Base-by-base conservation (phyloP, 2,888 invertebrate species). In the Quadroppia sp. region DNA sequence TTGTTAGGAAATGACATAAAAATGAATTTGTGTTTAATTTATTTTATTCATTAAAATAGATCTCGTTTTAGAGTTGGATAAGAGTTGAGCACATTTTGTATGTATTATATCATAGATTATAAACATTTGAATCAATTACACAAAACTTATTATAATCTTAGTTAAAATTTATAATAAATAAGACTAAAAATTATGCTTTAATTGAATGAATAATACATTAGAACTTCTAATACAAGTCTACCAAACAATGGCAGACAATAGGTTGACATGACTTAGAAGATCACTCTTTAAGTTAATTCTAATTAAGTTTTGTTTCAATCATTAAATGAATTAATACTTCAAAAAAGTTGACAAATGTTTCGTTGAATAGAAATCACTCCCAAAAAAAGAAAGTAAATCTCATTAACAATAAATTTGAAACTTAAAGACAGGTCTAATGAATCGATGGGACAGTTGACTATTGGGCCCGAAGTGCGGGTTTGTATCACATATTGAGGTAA, bases 401-500 rank as follows among this genome's bases (percentile, higher is more conserved):
- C n/a, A 20, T 50, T 50, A 20, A 23, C 20, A 50, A 6, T 50
- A 53, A 28, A 56, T 17, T 56, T 20, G 25, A 30, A 56, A 56
- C 56, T 23, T 17, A 30, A 56, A 7, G 28, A 30, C 13, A 30
- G 15, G 6, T 11, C 45, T 11, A 56, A 30, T 53, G 56, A 56
- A 56, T 56, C 56, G 30, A 53, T 53, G 23, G 30, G 7, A 30
- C 28, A 11, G 30, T 56, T 30, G 56, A 17, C 20, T 28, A 56
- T 56, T 56, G 56, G 56, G 56, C 28, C 56, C 30, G 56, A 56
- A 17, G 30, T 56, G 28, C 17, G 56, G 23, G 53, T n/a, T 53
- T 56, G 56, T 56, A 56, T 56, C 56, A 56, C 56, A 56, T 17
- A 3, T 30, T 56, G 56, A 56, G 56, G 56, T 56, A 56, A 30